phyloP scores from a whole-genome alignment of 2,888 invertebrate species.

The Syrphus vitripennis region DNA sequence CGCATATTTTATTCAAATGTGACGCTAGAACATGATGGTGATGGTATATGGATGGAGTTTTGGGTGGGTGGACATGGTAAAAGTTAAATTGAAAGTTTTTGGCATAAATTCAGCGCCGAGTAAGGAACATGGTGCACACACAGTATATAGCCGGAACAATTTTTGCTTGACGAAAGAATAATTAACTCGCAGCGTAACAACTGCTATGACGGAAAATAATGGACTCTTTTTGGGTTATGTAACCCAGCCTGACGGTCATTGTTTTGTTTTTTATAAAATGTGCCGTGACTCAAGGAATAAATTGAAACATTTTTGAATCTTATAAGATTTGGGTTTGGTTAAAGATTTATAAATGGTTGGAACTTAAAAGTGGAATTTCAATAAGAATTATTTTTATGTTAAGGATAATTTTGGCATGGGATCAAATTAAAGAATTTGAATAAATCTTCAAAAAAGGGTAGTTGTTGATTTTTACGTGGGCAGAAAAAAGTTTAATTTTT shows the following conservation, averaged over 20 bases:
- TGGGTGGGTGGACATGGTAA: background rate
- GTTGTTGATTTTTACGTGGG: too few species aligned
- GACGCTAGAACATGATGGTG: background rate
- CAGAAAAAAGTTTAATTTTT: too few species aligned
- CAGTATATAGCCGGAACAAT: slow-evolving; percentile 22
- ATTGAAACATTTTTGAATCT: background rate
- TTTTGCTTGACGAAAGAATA: slow-evolving; percentile 65
- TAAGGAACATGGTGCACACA: background rate
- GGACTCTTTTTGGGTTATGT: slow-evolving; percentile 8
- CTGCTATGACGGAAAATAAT: slow-evolving; percentile 42
- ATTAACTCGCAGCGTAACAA: slow-evolving; percentile 57
- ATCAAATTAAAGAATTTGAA: too few species aligned
- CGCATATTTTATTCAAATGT: slow-evolving; percentile 70
- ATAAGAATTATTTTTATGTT: too few species aligned
- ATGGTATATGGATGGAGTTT: background rate
- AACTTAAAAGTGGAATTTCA: too few species aligned
- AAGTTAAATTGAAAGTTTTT: slow-evolving; percentile 65
- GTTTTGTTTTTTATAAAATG: background rate
- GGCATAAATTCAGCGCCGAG: slow-evolving; percentile 42
- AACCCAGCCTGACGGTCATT: background rate
- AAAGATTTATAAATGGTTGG: too few species aligned
- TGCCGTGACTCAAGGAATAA: background rate
- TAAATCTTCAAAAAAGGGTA: too few species aligned
- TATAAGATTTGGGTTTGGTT: too few species aligned
- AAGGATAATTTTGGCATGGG: too few species aligned